Conservation (phyloP, 1,140 invertebrate genomes). For the Vanessa atalanta region DNA sequence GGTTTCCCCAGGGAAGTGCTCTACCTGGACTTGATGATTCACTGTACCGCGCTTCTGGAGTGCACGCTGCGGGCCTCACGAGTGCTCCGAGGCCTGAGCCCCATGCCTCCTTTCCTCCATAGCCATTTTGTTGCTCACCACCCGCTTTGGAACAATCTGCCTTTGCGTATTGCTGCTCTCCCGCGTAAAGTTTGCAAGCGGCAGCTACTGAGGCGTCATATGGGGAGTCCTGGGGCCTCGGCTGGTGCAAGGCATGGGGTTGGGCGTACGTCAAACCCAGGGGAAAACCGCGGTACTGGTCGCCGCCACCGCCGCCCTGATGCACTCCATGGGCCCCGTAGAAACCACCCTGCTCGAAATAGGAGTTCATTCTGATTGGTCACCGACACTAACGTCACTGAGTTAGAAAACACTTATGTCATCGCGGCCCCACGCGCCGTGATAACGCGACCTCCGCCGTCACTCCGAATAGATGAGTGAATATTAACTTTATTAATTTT, state of each 20-base stretch:
- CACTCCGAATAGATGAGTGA: constrained; percentile 64
- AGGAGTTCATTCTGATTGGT: constrained; percentile 92
- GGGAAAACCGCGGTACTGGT: constrained; percentile 90
- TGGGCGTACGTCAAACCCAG: constrained; percentile 92
- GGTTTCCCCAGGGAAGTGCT: constrained; percentile 87
- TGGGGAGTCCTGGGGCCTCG: constrained; percentile 91
- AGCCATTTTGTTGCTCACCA: constrained; percentile 84
- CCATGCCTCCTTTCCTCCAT: constrained; percentile 87
- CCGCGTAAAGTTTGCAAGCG: constrained; percentile 90
- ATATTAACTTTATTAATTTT: constrained; percentile 78
- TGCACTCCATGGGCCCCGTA: constrained; percentile 93
- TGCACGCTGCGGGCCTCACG: constrained; percentile 90
- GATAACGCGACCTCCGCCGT: constrained; percentile 75
- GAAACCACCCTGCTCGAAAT: constrained; percentile 96
- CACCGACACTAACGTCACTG: constrained; percentile 73
- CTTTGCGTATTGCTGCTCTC: constrained; percentile 85
- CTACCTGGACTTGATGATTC: constrained; percentile 87
- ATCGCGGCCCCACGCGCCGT: constrained; percentile 70
- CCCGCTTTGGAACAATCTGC: constrained; percentile 82
- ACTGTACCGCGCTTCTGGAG: constrained; percentile 90
- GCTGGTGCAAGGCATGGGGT: constrained; percentile 89
- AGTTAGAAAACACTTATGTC: constrained; percentile 70
- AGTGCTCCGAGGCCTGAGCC: constrained; percentile 83
- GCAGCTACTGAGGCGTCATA: constrained; percentile 94
- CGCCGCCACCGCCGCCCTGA: constrained; percentile 84